Evolutionary conservation across 1,140 invertebrate species (phyloP).

Genomic region (Platyura marginata): DNA sequence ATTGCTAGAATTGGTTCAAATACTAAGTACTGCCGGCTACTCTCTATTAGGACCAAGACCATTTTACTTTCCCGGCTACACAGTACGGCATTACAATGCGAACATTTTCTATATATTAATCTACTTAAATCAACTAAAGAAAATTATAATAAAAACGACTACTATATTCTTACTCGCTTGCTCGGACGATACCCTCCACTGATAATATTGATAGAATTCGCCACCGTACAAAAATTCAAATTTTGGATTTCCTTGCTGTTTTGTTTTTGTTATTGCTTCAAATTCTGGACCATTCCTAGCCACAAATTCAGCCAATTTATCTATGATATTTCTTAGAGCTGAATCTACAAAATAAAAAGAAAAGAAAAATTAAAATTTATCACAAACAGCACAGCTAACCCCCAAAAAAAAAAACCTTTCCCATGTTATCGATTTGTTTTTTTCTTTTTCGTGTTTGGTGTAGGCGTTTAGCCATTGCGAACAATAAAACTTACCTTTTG

Average conservation of each 20-base stretch:
- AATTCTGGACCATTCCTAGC: constrained; percentile 96
- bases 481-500: constrained; percentile 1
- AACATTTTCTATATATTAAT: too few relatives aligned
- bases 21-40: too few relatives aligned
- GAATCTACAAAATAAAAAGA: constrained; percentile 10
- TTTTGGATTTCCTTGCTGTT: constrained; percentile 93
- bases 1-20: too few relatives aligned
- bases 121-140: too few relatives aligned
- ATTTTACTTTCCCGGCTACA: too few relatives aligned
- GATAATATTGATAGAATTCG: constrained; percentile 90
- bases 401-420: background rate
- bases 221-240: constrained; percentile 95
- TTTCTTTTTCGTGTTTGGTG: background rate
- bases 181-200: constrained; percentile 54
- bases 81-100: too few relatives aligned
- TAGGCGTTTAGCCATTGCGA: background rate
- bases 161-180: constrained; percentile 14
- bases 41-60: too few relatives aligned
- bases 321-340: constrained; percentile 68
- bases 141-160: too few relatives aligned
- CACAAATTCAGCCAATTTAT: constrained; percentile 96
- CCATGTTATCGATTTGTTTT: background rate
- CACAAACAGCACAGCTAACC: too few relatives aligned
- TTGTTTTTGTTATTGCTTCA: constrained; percentile 95
- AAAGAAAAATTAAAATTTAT: background rate